Evolutionary conservation across 2,888 invertebrate genomes (phyloP).

Genomic region (Geophilus truncorum): DNA sequence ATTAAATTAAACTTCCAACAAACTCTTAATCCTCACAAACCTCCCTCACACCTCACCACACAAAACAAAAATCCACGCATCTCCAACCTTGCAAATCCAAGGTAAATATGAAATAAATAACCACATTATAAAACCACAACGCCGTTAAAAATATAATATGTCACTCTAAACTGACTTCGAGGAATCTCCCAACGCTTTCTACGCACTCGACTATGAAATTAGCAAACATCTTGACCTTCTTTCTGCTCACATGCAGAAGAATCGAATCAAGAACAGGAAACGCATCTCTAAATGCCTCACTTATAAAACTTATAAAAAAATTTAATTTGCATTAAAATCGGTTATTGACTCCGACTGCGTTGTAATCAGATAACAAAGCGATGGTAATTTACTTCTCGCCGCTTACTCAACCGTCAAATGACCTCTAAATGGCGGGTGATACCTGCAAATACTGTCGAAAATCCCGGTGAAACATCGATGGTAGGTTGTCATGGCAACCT

Average conservation of each 20-base stretch:
- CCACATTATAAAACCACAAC: too few species aligned
- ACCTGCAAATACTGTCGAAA: too few species aligned
- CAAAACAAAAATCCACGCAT: too few species aligned
- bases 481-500: background rate
- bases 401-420: background rate
- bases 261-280: background rate
- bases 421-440: too few species aligned
- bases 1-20: too few species aligned
- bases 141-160: too few species aligned
- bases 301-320: background rate
- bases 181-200: background rate
- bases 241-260: background rate
- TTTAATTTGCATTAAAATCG: background rate
- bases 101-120: too few species aligned
- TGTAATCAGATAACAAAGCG: background rate
- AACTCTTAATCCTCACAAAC: too few species aligned
- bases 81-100: too few species aligned
- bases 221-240: background rate
- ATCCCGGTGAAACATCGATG: too few species aligned
- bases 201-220: background rate
- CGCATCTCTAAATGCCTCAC: too few species aligned
- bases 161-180: background rate
- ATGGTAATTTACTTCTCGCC: background rate
- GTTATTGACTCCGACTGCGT: background rate
- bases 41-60: too few species aligned